These are phyloP conservation scores for Sturmia bella DNA, from an alignment of 2,888 invertebrate species.

Conservation along the genomic window DNA sequence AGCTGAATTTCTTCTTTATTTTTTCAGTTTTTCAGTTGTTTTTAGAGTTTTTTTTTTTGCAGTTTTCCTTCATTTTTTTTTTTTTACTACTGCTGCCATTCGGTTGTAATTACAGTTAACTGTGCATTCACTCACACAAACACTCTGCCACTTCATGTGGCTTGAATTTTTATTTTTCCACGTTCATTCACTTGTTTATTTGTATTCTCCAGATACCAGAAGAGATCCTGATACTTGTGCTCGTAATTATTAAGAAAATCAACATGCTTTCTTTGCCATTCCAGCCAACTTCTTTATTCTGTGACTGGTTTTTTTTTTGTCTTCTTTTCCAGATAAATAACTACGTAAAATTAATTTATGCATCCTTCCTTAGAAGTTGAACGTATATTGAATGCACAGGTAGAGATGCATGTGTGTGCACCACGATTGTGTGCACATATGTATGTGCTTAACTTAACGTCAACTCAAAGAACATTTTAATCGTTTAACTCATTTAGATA, in stretches of 20 bases:
- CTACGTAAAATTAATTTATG: conserved; percentile 1
- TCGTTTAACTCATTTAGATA: too few species aligned
- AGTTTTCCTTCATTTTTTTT: conserved; percentile 4
- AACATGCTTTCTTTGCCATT: conserved; percentile 38
- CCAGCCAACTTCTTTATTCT: conserved; percentile 34
- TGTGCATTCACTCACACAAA: conserved; percentile 34
- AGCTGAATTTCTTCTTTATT: conserved; percentile 48
- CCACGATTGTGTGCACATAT: too few species aligned
- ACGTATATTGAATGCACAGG: conserved; percentile 16
- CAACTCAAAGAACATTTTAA: too few species aligned
- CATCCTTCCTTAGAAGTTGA: conserved; percentile 24
- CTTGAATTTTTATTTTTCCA: conserved; percentile 24
- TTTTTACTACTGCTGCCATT: conserved; percentile 21
- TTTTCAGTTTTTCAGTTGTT: neutral
- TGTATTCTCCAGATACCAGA: conserved; percentile 30
- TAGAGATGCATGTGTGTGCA: too few species aligned
- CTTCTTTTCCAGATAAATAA: neutral
- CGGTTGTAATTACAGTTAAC: conserved; percentile 62
- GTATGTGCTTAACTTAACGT: too few species aligned
- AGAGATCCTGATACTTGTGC: conserved; percentile 29
- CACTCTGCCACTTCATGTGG: neutral
- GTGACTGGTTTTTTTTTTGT: conserved; percentile 5
- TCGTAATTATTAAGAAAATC: conserved; percentile 35
- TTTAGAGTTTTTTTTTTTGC: neutral
- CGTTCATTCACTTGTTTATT: conserved; percentile 38